These are phyloP conservation scores for Leucophenga maculata DNA, from an alignment of 2,888 invertebrate species.

Conservation along the genomic window DNA sequence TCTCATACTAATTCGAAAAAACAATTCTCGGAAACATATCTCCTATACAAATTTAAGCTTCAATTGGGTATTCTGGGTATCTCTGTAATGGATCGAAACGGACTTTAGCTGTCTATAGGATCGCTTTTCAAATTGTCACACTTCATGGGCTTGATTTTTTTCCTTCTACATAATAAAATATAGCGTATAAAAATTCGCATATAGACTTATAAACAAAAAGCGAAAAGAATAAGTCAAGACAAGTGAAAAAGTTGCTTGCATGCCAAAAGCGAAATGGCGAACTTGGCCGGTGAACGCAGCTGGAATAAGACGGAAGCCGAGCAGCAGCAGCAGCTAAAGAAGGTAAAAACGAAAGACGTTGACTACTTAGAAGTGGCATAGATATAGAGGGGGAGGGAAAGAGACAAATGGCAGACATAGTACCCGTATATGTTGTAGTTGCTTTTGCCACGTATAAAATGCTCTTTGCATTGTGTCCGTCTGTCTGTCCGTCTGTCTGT, in stretches of 20 bases:
- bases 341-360: constrained; percentile 36
- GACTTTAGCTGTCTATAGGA: too few relatives aligned
- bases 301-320: constrained; percentile 14
- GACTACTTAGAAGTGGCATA: background rate
- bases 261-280: background rate
- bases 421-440: background rate
- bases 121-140: too few relatives aligned
- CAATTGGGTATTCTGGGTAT: too few relatives aligned
- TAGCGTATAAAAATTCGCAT: too few relatives aligned
- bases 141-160: too few relatives aligned
- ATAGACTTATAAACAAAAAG: background rate
- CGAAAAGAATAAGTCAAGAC: background rate
- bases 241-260: constrained; percentile 27
- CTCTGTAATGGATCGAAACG: too few relatives aligned
- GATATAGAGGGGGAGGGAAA: background rate
- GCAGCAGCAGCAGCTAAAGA: constrained; percentile 22
- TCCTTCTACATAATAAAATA: too few relatives aligned
- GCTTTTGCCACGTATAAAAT: constrained; percentile 12
- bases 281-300: background rate
- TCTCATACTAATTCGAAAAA: too few relatives aligned
- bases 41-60: too few relatives aligned
- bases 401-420: background rate
- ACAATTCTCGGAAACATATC: too few relatives aligned
- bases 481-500: too few relatives aligned
- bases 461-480: background rate